A percentile compares a stretch with the other conserved stretches of the same genome.
Evolutionary conservation across 2,797 vertebrate species (phyloP).

Genomic region (Manis crassicaudata): DNA sequence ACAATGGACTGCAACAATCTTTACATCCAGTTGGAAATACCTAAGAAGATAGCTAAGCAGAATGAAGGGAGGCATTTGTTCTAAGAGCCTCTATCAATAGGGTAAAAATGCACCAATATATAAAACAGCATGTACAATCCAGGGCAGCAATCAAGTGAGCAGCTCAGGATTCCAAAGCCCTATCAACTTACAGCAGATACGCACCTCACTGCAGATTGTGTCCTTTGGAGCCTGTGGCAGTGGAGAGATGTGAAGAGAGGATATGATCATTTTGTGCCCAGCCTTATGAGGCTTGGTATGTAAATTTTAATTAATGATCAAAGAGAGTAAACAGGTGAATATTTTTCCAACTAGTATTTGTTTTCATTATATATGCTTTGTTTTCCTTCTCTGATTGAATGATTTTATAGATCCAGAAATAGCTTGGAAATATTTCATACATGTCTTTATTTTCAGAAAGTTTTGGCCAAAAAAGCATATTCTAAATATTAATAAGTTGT

Average conservation of each 20-base stretch:
- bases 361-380: background rate
- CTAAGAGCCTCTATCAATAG: background rate
- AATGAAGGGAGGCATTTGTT: constrained; percentile 27
- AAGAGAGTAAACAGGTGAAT: background rate
- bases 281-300: background rate
- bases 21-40: constrained; percentile 39
- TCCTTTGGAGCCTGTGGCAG: background rate
- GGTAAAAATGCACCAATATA: constrained; percentile 49
- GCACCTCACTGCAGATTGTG: background rate
- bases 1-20: constrained; percentile 5
- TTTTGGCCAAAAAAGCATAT: background rate
- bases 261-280: background rate
- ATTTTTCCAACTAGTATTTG: background rate
- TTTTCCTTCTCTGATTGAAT: background rate
- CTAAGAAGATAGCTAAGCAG: constrained; percentile 35
- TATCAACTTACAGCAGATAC: background rate
- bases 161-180: constrained; percentile 13
- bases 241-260: background rate
- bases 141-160: constrained; percentile 60
- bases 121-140: constrained; percentile 59
- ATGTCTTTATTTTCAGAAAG: background rate
- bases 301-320: background rate
- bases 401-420: background rate
- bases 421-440: background rate
- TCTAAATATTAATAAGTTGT: background rate